Evolutionary conservation across 53 echinoderm and acorn worm genomes (phyloP).

Genomic region (Crossaster papposus): DNA sequence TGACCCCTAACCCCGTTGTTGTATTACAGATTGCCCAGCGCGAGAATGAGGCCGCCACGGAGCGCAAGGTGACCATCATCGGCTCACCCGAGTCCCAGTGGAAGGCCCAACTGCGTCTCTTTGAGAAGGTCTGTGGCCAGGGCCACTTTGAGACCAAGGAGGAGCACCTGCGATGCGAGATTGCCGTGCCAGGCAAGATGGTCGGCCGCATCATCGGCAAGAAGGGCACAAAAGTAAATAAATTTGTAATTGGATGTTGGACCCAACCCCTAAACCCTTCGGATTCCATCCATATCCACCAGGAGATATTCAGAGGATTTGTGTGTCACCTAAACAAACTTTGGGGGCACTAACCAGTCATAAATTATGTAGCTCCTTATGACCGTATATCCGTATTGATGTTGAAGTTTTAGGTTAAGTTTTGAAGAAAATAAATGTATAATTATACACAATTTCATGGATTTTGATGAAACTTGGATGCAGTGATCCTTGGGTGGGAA

Average conservation of each 20-base stretch:
- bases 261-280: background rate
- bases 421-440: too few relatives aligned
- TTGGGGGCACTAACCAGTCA: too few relatives aligned
- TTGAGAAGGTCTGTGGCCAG: constrained; percentile 90
- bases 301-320: background rate
- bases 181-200: constrained; percentile 74
- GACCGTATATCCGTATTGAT: too few relatives aligned
- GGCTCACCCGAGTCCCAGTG: constrained; percentile 93
- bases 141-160: constrained; percentile 83
- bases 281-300: background rate
- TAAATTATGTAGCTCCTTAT: too few relatives aligned
- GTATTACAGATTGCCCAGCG: constrained; percentile 77
- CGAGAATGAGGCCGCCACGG: constrained; percentile 73
- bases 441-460: too few relatives aligned
- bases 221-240: constrained; percentile 74
- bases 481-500: too few relatives aligned
- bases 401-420: too few relatives aligned
- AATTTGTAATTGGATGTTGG: background rate
- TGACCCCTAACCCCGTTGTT: background rate
- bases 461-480: too few relatives aligned
- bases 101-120: constrained; percentile 93
- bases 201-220: constrained; percentile 98
- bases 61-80: constrained; percentile 90
- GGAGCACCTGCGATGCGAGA: constrained; percentile 85
- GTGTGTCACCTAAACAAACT: too few relatives aligned